These are phyloP conservation scores for Polydrusus cervinus DNA, from an alignment of 2,888 invertebrate species.

Conservation along the genomic window DNA sequence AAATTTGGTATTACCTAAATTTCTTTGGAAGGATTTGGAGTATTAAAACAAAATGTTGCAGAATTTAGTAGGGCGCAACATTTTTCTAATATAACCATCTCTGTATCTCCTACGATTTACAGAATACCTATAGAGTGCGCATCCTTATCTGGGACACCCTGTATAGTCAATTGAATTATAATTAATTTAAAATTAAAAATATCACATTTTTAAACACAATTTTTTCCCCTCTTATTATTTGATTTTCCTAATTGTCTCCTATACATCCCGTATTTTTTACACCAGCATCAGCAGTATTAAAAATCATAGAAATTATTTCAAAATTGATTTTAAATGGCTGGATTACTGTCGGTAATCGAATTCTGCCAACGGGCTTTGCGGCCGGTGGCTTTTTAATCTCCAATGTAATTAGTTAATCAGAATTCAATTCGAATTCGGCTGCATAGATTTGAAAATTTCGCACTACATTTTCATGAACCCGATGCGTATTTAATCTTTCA, in stretches of 20 bases:
- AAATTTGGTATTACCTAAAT: too few relatives aligned
- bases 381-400: conserved; percentile 65
- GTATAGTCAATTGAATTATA: too few relatives aligned
- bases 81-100: too few relatives aligned
- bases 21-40: too few relatives aligned
- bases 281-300: conserved; percentile 24
- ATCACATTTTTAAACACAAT: too few relatives aligned
- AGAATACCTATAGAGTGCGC: too few relatives aligned
- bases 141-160: too few relatives aligned
- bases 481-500: conserved; percentile 37
- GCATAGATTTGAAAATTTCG: conserved; percentile 42
- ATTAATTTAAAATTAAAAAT: too few relatives aligned
- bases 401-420: conserved; percentile 62
- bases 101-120: too few relatives aligned
- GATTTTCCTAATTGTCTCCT: not conserved
- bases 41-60: too few relatives aligned
- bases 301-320: conserved; percentile 56
- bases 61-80: too few relatives aligned
- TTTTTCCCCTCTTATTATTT: not conserved
- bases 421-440: conserved; percentile 57
- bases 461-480: conserved; percentile 41
- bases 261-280: conserved; percentile 16
- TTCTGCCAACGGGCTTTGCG: conserved; percentile 64
- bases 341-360: conserved; percentile 67
- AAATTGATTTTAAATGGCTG: conserved; percentile 69